Evolutionary conservation across 2,888 invertebrate genomes (phyloP).

Genomic region (Acrobasis suavella): DNA sequence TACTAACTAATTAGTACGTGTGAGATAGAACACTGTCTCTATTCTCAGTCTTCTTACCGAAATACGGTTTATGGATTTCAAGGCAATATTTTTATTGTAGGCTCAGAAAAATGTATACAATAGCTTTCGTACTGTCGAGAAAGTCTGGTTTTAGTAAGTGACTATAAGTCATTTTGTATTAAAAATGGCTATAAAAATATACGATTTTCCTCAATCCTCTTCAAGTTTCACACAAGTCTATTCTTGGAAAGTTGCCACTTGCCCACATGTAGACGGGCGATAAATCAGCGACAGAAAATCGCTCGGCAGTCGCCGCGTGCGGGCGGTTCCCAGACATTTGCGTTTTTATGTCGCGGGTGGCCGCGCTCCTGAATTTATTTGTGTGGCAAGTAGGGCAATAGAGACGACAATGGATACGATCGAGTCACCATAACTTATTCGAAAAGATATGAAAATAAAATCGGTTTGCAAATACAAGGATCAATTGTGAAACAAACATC

Average conservation of each 20-base stretch:
- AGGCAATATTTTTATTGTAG: no score
- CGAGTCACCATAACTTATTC: neutral
- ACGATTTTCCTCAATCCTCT: constrained; percentile 9
- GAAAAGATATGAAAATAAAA: neutral
- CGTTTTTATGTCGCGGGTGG: constrained; percentile 19
- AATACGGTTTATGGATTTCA: no score
- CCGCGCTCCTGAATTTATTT: constrained; percentile 18
- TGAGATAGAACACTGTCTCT: no score
- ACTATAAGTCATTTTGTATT: neutral
- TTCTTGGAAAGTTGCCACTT: constrained; percentile 12
- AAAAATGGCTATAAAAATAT: neutral
- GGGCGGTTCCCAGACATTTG: constrained; percentile 13
- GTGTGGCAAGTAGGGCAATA: constrained; percentile 19
- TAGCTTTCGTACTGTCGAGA: neutral
- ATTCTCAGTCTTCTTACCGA: no score
- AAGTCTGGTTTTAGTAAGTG: neutral
- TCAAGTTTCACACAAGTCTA: constrained; percentile 2
- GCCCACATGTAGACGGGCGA: neutral
- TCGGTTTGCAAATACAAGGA: neutral
- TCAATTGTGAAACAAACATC: no score
- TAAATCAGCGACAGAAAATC: constrained; percentile 13
- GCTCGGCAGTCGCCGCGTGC: constrained; percentile 8
- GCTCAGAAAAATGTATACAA: no score
- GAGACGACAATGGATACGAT: neutral
- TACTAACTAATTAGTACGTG: no score